Evolutionary conservation across 2,888 invertebrate species (phyloP).

Genomic region (Cheilosia variabilis): DNA sequence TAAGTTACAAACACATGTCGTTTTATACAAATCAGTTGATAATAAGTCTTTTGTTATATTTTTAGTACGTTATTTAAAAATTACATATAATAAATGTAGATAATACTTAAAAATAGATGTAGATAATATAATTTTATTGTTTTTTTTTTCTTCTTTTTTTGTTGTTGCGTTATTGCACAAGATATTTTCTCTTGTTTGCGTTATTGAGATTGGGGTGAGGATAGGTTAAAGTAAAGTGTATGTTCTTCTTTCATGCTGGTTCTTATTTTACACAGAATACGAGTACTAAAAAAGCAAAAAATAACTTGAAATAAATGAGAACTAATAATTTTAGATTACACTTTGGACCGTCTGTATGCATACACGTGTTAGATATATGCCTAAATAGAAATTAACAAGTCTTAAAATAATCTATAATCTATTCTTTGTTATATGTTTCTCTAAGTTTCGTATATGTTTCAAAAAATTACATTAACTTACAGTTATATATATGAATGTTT

Average conservation of each 20-base stretch:
- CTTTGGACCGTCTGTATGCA: constrained; percentile 71
- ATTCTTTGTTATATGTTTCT: constrained; percentile 49
- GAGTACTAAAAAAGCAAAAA: background rate
- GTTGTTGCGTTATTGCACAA: constrained; percentile 35
- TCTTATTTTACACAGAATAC: background rate
- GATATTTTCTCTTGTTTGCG: constrained; percentile 23
- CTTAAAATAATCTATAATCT: constrained; percentile 57
- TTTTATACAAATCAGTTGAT: constrained; percentile 74
- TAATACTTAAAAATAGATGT: constrained; percentile 60
- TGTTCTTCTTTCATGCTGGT: background rate
- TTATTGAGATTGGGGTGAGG: constrained; percentile 8
- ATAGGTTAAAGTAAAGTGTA: background rate
- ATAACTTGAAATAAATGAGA: background rate
- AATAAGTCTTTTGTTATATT: constrained; percentile 74
- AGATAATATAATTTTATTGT: constrained; percentile 49
- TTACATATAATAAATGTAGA: constrained; percentile 46
- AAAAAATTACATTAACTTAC: constrained; percentile 75
- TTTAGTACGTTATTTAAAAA: constrained; percentile 60
- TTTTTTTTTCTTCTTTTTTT: constrained; percentile 2
- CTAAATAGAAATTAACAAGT: constrained; percentile 63
- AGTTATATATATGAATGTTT: constrained; percentile 74
- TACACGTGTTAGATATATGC: constrained; percentile 49
- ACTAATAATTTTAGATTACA: constrained; percentile 31
- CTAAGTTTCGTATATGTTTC: constrained; percentile 72
- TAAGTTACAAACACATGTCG: constrained; percentile 67